Base-by-base conservation (phyloP, 2,797 vertebrate genomes). In the Sebastes diaconus region DNA sequence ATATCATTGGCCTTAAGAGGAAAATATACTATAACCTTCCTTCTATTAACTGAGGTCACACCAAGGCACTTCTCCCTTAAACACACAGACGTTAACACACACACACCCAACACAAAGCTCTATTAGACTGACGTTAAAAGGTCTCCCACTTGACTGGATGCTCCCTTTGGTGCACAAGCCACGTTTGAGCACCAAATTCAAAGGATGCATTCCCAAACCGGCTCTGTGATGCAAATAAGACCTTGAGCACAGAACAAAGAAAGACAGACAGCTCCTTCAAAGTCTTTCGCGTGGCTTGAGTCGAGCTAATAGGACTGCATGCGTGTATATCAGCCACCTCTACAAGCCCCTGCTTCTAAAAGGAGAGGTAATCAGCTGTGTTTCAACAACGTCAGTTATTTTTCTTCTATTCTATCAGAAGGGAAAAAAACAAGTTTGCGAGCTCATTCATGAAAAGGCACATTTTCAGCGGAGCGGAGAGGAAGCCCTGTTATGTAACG, bases 191-290 rank as follows among this genome's bases (percentile, higher is more conserved):
- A n/a, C 11, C 13, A 10, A 64, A 34, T 80, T 81, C 24, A 81
- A 84, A 84, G 60, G 64, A 77, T 55, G 64, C 30, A 72, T 68
- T 77, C 25, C 58, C 25, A 25, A 66, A 80, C 14, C 12, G 42
- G n/a, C 61, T 72, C 59, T 84, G 22, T 52, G 67, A 80, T 83
- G 77, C 84, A 90, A 87, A 89, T 75, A 50, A 78, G 74, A 73
- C 61, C 34, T 79, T 68, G 54, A 72, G 30, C 36, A 30, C 71
- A 24, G 2, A 68, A 65, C 4, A 59, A 60, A 66, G 65, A 63
- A 30, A 68, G 9, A 57, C 55, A 16, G 22, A 64, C 57, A 32
- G 18, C 36, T 20, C 22, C 34, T 60, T 84, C 13, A 75, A 59
- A 82, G 46, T 63, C 36, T 66, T 72, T 63, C 3, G 13, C 7